Evolutionary conservation across 2,888 invertebrate species (phyloP).

Genomic region (Ephialtes manifestator): DNA sequence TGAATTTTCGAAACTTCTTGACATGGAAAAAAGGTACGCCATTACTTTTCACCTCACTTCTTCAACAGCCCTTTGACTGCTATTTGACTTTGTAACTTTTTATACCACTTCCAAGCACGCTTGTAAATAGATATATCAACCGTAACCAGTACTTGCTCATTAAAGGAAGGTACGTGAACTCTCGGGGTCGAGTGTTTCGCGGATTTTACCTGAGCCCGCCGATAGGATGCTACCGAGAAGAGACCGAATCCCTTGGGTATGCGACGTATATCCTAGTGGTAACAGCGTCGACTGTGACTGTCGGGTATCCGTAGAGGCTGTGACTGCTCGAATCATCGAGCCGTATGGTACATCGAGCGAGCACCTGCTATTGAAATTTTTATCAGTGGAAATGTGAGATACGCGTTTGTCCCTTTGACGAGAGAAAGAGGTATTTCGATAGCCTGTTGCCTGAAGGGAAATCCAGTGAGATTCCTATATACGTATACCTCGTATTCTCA

Average conservation of each 20-base stretch:
- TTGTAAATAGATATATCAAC: background rate
- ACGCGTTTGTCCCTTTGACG: constrained; percentile 75
- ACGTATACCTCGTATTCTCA: constrained; percentile 21
- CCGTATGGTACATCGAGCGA: constrained; percentile 32
- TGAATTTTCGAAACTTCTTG: background rate
- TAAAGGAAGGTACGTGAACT: constrained; percentile 15
- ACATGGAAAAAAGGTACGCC: background rate
- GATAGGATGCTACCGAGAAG: background rate
- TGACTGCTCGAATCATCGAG: constrained; percentile 51
- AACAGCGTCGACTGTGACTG: constrained; percentile 15
- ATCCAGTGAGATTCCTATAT: background rate
- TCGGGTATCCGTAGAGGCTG: constrained; percentile 19
- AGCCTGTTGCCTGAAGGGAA: constrained; percentile 77
- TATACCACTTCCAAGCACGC: background rate
- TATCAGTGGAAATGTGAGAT: constrained; percentile 75
- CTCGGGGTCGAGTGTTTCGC: constrained; percentile 12
- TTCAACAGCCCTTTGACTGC: constrained; percentile 6
- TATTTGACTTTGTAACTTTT: constrained; percentile 25
- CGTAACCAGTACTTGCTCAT: background rate
- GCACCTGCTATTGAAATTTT: constrained; percentile 79
- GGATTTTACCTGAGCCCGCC: constrained; percentile 12
- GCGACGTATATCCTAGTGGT: background rate
- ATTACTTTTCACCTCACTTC: background rate
- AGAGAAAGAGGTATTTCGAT: constrained; percentile 74
- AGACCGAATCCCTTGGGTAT: constrained; percentile 6